Evolutionary conservation across 2,113 vertebrate genomes (phyloP), one percentile per base, ranked within the genome.

Genomic region (Phaetusa simplex): DNA sequence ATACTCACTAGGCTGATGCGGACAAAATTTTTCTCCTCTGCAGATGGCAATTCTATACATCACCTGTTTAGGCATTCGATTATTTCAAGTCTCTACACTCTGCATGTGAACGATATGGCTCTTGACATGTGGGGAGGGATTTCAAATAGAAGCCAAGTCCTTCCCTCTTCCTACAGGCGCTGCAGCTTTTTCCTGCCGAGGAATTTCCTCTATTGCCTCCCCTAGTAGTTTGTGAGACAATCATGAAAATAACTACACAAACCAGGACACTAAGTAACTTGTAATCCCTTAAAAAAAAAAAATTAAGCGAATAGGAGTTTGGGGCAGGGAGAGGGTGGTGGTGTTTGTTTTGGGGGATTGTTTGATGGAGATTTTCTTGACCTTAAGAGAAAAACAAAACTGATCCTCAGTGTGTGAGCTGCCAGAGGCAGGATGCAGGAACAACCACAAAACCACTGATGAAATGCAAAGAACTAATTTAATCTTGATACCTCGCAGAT

Each of bases 1-100:
- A 1, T 0, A 8, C 5, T 15, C 29, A 36, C 1, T 0, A 27
- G 38, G 42, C 27, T 24, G 38, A 45, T 36, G 36, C 6, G 8
- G 52, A 30, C 12, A 49, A 91, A 9, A 9, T 2, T 22, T 45
- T 45, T 59, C 20, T 22, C 12, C n/a, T 66, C 64, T 56, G 14
- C 34, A 40, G 21, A 11, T 38, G 19, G 29, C 19, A 32, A 13
- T 20, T 90, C 32, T 59, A 7, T 26, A 2, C 12, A 14, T 19
- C 55, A 7, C 13, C 14, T 45, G 42, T n/a, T 49, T 8, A 66
- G 52, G 29, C n/a, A n/a, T 21, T 8, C 3, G 1, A 13, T 56
- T 65, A 8, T 43, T 82, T 61, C 34, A 66, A 13, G 53, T 40
- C 65, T 89, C 38, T 86, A 32, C 8, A 30, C 24, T 47, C 20